These are phyloP conservation scores for Pinna nobilis DNA, from an alignment of 1,140 invertebrate species.

Conservation along the genomic window DNA sequence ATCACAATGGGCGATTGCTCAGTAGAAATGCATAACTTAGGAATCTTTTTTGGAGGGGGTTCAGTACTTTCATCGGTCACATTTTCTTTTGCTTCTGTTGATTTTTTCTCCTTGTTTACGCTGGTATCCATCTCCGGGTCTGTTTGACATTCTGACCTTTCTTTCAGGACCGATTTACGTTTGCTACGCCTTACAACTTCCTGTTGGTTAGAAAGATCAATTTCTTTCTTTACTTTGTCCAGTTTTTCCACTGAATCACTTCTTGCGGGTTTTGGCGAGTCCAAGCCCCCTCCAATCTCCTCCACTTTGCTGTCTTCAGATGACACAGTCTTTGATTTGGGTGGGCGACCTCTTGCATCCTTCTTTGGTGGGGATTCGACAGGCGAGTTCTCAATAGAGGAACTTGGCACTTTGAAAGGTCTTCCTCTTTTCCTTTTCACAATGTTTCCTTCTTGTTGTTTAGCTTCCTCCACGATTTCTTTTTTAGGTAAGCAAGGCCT, in stretches of 20 bases:
- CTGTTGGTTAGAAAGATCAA: background rate
- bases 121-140: background rate
- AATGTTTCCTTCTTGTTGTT: background rate
- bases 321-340: background rate
- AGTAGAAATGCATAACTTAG: too few species aligned
- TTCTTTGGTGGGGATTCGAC: background rate
- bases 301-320: background rate
- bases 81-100: background rate
- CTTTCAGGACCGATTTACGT: background rate
- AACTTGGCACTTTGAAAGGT: background rate
- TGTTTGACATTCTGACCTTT: background rate
- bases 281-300: background rate
- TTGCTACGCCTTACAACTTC: background rate
- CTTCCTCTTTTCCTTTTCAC: slow-evolving; percentile 21
- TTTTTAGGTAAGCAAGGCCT: background rate
- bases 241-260: slow-evolving; percentile 23
- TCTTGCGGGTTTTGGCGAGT: background rate
- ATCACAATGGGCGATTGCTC: too few species aligned
- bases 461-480: background rate
- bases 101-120: background rate
- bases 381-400: background rate
- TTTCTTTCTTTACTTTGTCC: background rate
- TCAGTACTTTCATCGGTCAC: background rate
- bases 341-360: slow-evolving; percentile 27
- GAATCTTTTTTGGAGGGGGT: too few species aligned